Percentiles rank a stretch among this genome's conserved stretches.
Evolutionary conservation across 2,113 vertebrate genomes (phyloP).

Genomic region (Sinocyclocheilus anophthalmus): DNA sequence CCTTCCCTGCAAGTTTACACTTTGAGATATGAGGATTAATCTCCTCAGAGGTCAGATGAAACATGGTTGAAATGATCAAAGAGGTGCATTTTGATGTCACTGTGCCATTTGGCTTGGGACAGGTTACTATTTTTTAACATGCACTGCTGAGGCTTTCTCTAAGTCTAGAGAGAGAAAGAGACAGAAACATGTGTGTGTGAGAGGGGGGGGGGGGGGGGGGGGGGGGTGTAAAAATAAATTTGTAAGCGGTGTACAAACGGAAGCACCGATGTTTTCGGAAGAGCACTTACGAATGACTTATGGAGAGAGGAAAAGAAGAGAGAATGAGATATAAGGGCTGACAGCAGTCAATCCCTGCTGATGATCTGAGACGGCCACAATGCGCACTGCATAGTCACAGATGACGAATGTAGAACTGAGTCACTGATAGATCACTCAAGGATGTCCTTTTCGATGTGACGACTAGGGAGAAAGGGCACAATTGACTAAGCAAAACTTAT

Average conservation of each 20-base stretch:
- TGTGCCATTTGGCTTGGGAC: neutral
- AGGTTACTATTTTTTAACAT: neutral
- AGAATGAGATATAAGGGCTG: neutral
- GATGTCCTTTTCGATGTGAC: neutral
- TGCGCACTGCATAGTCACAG: neutral
- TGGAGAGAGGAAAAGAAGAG: neutral
- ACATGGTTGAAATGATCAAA: neutral
- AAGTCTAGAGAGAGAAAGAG: neutral
- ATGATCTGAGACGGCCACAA: neutral
- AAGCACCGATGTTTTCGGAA: conserved; percentile 3
- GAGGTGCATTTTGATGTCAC: neutral
- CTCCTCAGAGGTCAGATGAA: neutral
- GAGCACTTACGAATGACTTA: neutral
- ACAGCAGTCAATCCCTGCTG: neutral
- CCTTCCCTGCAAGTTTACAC: neutral
- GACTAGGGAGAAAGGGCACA: neutral
- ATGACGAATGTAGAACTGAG: neutral
- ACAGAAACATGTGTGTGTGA: neutral
- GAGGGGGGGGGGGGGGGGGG: neutral
- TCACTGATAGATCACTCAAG: neutral
- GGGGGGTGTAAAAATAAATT: neutral
- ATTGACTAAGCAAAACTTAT: neutral
- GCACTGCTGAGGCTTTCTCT: neutral
- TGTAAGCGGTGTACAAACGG: neutral
- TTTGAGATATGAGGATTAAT: neutral